Percentiles rank a stretch among this genome's conserved stretches.
Evolutionary conservation across 2,113 vertebrate genomes (phyloP).

Genomic region (Cepphus grylle): DNA sequence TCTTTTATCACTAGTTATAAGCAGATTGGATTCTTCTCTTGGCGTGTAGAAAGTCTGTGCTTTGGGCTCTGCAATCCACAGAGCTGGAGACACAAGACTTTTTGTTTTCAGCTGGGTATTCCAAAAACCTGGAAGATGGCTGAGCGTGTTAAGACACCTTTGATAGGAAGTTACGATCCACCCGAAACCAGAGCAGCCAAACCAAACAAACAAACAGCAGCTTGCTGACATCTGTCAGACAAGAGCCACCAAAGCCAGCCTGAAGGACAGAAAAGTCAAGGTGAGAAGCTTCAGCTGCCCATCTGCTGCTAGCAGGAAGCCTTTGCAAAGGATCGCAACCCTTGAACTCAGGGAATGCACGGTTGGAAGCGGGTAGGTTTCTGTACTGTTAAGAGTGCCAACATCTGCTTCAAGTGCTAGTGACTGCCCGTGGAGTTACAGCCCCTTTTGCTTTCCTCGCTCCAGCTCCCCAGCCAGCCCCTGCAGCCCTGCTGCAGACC

Average conservation of each 20-base stretch:
- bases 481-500: neutral
- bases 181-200: conserved; percentile 34
- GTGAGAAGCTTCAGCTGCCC: neutral
- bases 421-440: neutral
- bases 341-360: accelerated
- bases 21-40: neutral
- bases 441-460: neutral
- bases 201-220: conserved; percentile 20
- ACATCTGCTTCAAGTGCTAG: neutral
- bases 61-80: conserved; percentile 17
- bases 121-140: conserved; percentile 56
- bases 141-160: conserved; percentile 54
- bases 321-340: neutral
- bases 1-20: neutral
- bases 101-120: conserved; percentile 53
- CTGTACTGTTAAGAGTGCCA: neutral
- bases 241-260: neutral
- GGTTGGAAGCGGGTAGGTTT: accelerated
- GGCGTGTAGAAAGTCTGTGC: neutral
- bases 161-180: conserved; percentile 19
- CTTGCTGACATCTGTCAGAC: neutral
- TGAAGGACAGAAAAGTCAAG: neutral
- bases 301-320: neutral
- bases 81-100: conserved; percentile 43
- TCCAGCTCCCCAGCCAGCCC: neutral